Percentiles rank a stretch among this genome's conserved stretches.
Evolutionary conservation across 2,113 vertebrate genomes (phyloP).

Genomic region (Agapornis roseicollis): DNA sequence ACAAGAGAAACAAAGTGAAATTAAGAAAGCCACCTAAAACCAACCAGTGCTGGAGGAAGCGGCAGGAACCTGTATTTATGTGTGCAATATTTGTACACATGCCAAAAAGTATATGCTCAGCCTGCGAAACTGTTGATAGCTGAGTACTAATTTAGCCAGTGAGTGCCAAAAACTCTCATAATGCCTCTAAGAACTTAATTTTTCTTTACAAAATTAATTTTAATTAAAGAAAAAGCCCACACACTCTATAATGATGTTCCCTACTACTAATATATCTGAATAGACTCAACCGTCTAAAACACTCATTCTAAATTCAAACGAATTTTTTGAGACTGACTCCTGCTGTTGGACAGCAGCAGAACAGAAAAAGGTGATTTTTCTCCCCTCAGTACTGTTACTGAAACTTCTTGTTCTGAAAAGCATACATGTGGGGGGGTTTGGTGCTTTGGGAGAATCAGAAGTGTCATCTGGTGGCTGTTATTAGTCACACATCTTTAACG

Average conservation of each 20-base stretch:
- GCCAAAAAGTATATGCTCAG: not conserved
- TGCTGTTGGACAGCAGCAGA: not conserved
- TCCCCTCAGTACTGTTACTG: not conserved
- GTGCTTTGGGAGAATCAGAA: not conserved
- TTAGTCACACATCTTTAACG: not conserved
- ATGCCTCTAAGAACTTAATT: not conserved
- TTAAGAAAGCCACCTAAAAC: not conserved
- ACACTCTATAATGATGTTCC: not conserved
- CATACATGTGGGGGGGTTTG: accelerated
- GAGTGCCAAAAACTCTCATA: not conserved
- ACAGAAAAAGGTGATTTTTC: not conserved
- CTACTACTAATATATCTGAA: not conserved
- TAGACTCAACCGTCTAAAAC: not conserved
- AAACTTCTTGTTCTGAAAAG: not conserved
- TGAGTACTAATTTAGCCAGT: not conserved
- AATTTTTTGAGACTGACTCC: not conserved
- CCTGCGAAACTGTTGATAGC: not conserved
- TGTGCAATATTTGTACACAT: accelerated
- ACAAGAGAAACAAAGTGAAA: not conserved
- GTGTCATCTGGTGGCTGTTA: not conserved
- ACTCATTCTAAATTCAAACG: not conserved
- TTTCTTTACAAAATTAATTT: not conserved
- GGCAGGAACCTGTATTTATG: not conserved
- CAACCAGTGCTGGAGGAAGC: not conserved
- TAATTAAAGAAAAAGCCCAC: not conserved